phyloP scores from a whole-genome alignment of 2,113 vertebrate genomes.

The Phylloscopus trochiloides region DNA sequence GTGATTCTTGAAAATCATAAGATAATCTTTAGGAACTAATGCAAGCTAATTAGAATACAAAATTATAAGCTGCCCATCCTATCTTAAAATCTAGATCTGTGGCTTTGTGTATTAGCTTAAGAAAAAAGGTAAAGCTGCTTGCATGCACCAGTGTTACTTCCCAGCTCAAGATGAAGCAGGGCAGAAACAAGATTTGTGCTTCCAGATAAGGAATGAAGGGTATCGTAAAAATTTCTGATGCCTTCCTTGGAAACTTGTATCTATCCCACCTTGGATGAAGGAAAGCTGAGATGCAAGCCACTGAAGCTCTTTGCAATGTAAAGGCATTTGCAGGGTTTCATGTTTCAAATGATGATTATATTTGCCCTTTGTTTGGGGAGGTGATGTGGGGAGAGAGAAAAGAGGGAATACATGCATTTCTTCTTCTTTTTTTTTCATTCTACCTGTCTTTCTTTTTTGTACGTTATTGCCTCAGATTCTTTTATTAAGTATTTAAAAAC shows the following conservation, averaged over 20 bases:
- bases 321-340: not conserved
- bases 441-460: not conserved
- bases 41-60: not conserved
- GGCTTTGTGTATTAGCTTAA: not conserved
- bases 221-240: not conserved
- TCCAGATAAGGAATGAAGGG: fast-evolving
- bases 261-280: not conserved
- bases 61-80: not conserved
- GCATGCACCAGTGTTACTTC: not conserved
- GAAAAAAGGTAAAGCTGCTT: not conserved
- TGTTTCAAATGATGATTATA: not conserved
- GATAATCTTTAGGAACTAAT: not conserved
- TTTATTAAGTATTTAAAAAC: not conserved
- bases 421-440: not conserved
- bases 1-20: not conserved
- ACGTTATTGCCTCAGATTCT: not conserved
- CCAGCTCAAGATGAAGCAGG: not conserved
- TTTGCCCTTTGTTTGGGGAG: not conserved
- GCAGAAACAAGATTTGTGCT: not conserved
- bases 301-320: not conserved
- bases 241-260: not conserved
- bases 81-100: not conserved
- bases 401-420: not conserved
- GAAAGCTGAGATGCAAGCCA: not conserved
- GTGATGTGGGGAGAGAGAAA: not conserved